These are phyloP conservation scores for Apantesis nais DNA, from an alignment of 2,888 invertebrate genomes.

Conservation along the genomic window DNA sequence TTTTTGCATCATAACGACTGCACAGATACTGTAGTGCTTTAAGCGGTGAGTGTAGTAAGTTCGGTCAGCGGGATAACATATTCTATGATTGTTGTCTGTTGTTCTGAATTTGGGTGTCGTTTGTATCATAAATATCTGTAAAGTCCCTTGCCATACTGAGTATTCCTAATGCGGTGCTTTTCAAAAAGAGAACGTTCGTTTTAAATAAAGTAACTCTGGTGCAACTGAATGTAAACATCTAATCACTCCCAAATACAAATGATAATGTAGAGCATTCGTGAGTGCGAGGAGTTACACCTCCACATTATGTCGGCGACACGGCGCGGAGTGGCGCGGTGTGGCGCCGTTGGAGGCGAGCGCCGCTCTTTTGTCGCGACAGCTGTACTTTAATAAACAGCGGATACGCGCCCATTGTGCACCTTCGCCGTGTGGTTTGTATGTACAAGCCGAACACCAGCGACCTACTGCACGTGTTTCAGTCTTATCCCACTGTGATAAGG, in stretches of 20 bases:
- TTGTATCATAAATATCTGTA: too few species aligned
- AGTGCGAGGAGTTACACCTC: conserved; percentile 14
- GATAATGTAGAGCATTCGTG: conserved; percentile 4
- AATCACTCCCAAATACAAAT: conserved; percentile 1
- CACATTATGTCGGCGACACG: conserved; percentile 1
- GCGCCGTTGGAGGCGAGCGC: conserved; percentile 6
- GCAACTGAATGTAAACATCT: background rate
- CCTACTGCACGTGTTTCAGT: background rate
- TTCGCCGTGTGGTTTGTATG: conserved; percentile 31
- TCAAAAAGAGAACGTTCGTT: too few species aligned
- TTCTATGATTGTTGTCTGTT: too few species aligned
- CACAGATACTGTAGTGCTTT: too few species aligned
- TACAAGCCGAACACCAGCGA: conserved; percentile 11
- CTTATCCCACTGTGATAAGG: conserved; percentile 2
- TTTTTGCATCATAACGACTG: too few species aligned
- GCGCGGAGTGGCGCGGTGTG: background rate
- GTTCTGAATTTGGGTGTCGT: too few species aligned
- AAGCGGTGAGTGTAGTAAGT: too few species aligned
- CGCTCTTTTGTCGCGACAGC: conserved; percentile 45
- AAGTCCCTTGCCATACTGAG: too few species aligned
- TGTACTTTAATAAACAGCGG: conserved; percentile 49
- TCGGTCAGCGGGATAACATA: too few species aligned
- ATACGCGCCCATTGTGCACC: conserved; percentile 50
- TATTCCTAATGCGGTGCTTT: too few species aligned
- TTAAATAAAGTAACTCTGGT: background rate